Percentiles rank a stretch among this genome's conserved stretches.
phyloP scores from a whole-genome alignment of 2,113 vertebrate species.

The zebrafish (Danio rerio) region DNA sequence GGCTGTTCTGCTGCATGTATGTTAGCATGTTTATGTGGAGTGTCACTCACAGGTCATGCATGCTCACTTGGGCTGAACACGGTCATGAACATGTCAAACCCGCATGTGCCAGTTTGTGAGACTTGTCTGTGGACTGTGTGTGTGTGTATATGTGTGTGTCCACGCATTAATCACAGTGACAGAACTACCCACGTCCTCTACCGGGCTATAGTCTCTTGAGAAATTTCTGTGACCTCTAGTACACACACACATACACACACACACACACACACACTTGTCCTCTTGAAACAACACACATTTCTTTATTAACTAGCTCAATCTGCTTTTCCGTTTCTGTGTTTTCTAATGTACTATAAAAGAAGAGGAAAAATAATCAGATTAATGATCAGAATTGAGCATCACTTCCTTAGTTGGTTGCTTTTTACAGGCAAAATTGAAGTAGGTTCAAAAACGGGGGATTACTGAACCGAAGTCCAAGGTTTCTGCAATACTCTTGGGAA shows the following conservation, averaged over 20 bases:
- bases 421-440: constrained; percentile 64
- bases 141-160: constrained; percentile 61
- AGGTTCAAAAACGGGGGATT: constrained; percentile 68
- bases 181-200: constrained; percentile 66
- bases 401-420: constrained; percentile 63
- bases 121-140: constrained; percentile 61
- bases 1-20: constrained; percentile 22
- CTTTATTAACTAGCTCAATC: constrained; percentile 29
- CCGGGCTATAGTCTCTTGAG: constrained; percentile 66
- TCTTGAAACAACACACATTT: constrained; percentile 11
- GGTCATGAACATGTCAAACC: constrained; percentile 51
- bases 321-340: constrained; percentile 36
- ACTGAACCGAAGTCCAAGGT: constrained; percentile 73
- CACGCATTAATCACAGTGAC: constrained; percentile 76
- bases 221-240: constrained; percentile 73
- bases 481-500: constrained; percentile 74
- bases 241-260: constrained; percentile 28
- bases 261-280: constrained; percentile 28
- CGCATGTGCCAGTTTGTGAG: constrained; percentile 62
- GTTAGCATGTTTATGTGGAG: constrained; percentile 62
- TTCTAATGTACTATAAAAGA: constrained; percentile 24
- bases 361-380: constrained; percentile 30
- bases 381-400: constrained; percentile 67
- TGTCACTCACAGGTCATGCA: constrained; percentile 63
- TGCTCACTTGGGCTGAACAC: constrained; percentile 51